phyloP scores from a whole-genome alignment of 2,888 invertebrate genomes.

The Lumbricus terrestris region DNA sequence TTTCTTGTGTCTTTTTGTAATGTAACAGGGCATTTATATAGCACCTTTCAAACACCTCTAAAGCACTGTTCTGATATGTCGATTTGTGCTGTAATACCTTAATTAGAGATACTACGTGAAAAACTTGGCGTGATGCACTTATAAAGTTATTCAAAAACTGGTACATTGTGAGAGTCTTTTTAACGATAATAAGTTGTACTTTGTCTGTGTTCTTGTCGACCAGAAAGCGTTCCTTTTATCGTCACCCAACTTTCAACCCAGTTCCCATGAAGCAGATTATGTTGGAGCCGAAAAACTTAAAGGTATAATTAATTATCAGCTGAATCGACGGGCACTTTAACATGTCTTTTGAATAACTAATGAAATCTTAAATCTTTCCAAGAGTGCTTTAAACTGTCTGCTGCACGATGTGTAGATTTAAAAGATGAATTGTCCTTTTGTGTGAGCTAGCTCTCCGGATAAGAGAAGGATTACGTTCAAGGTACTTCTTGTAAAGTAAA shows the following conservation, averaged over 20 bases:
- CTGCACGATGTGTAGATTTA: background rate
- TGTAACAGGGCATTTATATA: too few relatives aligned
- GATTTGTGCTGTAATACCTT: too few relatives aligned
- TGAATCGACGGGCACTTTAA: background rate
- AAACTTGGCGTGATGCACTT: too few relatives aligned
- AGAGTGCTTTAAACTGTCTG: background rate
- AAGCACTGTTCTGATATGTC: too few relatives aligned
- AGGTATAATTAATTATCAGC: background rate
- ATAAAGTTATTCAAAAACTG: too few relatives aligned
- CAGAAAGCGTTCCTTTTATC: constrained; percentile 14
- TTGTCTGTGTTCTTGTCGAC: background rate
- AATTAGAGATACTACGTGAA: too few relatives aligned
- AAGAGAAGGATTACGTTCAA: background rate
- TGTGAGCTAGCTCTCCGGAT: background rate
- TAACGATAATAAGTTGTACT: background rate
- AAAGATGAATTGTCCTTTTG: background rate
- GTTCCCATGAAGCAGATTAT: constrained; percentile 12
- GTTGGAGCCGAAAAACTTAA: background rate
- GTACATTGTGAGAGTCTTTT: too few relatives aligned
- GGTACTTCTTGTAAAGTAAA: too few relatives aligned
- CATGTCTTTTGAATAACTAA: background rate
- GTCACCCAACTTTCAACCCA: background rate
- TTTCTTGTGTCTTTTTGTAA: background rate
- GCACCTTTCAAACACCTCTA: too few relatives aligned
- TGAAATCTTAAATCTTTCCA: background rate